Base-by-base conservation (phyloP, 2,888 invertebrate genomes). In the Acrocyrtus sp. region DNA sequence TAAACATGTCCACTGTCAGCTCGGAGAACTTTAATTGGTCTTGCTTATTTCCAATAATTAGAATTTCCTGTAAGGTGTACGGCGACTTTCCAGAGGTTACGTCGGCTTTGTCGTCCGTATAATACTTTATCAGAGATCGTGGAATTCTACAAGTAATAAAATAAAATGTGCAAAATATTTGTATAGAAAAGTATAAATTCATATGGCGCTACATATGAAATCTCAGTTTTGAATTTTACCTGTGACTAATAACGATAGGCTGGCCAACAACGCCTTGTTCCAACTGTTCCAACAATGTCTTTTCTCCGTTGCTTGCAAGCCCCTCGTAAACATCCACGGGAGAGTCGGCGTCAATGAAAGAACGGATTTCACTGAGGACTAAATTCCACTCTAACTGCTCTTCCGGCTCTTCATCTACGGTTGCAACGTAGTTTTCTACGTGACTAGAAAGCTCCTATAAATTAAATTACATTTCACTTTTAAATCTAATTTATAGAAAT, bases 21-120 rank as follows among this genome's bases (percentile, higher is more conserved):
- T 98, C 97, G 80, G 95, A 96, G 86, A 96, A 97, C 85, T 96
- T 96, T 34, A 96, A 94, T 88, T 98, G 97, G 83, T 96, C 94
- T 78, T 92, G 90, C 82, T 93, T 92, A 84, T 96, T 96, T 70
- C 98, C 97, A 70, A 98, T 91, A 79, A 98, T 95, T 69, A 98
- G 87, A 78, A 95, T 95, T 86, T 98, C 97, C 87, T 96, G 95
- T 53, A 98, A 88, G 41, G 91, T 90, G 79, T 68, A 74, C 19
- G 24, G 50, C 6, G 61, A 61, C 24, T 70, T 70, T 5, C 12
- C 56, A 12, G 57, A 19, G 41, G 70, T 70, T 3, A 70, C 56
- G 12, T 70, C 70, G 0, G 57, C 34, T 56, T 70, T 70, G 6
- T 56, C 70, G 12, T 22, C n/a, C n/a, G n/a, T n/a, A n/a, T n/a